Conservation (phyloP, 2,888 invertebrate species). For the Orthosia gracilis region DNA sequence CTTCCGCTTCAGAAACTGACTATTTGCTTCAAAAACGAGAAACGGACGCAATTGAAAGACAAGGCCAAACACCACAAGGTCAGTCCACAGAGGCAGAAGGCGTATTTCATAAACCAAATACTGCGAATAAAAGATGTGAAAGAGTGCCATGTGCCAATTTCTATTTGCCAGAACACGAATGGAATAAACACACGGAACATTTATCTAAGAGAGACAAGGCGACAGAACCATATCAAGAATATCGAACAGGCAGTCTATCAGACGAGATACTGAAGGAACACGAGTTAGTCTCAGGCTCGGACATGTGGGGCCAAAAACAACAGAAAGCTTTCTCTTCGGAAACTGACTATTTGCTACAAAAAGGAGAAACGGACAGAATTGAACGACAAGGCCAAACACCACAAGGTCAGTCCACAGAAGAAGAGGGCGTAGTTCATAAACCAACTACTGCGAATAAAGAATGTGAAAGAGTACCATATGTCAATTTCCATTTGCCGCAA, state of each 20-base stretch:
- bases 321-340: too few species aligned
- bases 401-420: background rate
- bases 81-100: background rate
- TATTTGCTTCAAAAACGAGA: too few species aligned
- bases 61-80: background rate
- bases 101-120: background rate
- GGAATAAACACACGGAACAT: background rate
- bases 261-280: conserved; percentile 27
- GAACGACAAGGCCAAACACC: background rate
- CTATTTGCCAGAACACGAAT: background rate
- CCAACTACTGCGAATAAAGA: background rate
- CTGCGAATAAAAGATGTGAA: background rate
- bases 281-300: too few species aligned
- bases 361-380: background rate
- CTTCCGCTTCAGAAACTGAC: background rate
- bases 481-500: background rate
- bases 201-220: background rate
- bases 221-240: background rate
- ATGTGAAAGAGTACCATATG: background rate
- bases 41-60: background rate
- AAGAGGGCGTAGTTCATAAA: background rate
- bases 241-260: background rate
- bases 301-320: too few species aligned
- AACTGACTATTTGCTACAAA: background rate
- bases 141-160: background rate